These are phyloP conservation scores for Trissolcus basalis DNA, from an alignment of 1,140 invertebrate species.

Conservation along the genomic window DNA sequence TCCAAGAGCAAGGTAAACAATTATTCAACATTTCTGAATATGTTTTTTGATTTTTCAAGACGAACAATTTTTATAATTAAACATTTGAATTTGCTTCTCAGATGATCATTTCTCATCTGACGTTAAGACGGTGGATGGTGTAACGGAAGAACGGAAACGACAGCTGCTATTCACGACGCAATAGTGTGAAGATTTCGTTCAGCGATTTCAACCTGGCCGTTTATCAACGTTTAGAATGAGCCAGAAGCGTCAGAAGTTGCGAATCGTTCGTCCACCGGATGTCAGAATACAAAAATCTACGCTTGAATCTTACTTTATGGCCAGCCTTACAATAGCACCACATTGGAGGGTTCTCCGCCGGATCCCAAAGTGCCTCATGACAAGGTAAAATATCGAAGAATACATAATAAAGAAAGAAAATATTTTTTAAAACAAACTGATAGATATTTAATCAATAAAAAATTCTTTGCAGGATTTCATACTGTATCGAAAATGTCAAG, in stretches of 20 bases:
- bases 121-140: slow-evolving; percentile 89
- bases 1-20: slow-evolving; percentile 87
- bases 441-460: too few relatives aligned
- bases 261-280: slow-evolving; percentile 79
- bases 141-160: slow-evolving; percentile 84
- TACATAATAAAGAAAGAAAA: too few relatives aligned
- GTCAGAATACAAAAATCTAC: slow-evolving; percentile 78
- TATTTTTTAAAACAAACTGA: too few relatives aligned
- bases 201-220: slow-evolving; percentile 86
- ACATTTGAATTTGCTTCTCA: slow-evolving; percentile 72
- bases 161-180: slow-evolving; percentile 80
- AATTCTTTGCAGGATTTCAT: slow-evolving; percentile 83
- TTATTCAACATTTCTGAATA: too few relatives aligned
- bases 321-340: slow-evolving; percentile 87
- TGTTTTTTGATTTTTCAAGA: too few relatives aligned
- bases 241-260: slow-evolving; percentile 77
- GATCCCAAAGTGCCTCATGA: slow-evolving; percentile 83
- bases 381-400: slow-evolving; percentile 80
- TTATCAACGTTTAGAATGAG: slow-evolving; percentile 83
- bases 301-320: slow-evolving; percentile 85
- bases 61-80: slow-evolving; percentile 3
- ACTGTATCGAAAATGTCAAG: slow-evolving; percentile 85
- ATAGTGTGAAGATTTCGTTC: slow-evolving; percentile 82
- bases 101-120: slow-evolving; percentile 92
- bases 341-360: slow-evolving; percentile 84